Base-by-base conservation (phyloP, 2,797 vertebrate genomes). In the Fistularia tabacaria region DNA sequence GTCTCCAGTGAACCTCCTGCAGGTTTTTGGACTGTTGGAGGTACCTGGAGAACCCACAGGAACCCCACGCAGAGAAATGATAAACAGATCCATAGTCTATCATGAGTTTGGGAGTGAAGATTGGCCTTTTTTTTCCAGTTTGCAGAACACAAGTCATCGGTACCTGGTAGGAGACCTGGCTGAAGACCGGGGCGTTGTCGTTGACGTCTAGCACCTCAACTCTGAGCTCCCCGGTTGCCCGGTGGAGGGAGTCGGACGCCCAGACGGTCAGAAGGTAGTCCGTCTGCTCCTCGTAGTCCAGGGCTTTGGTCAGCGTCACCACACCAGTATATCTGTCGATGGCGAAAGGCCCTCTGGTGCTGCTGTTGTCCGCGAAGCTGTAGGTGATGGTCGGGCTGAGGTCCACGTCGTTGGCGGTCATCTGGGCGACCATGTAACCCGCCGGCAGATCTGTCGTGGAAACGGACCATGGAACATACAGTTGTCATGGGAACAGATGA, bases 121-220 rank as follows among this genome's bases (percentile, higher is more conserved):
- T 25, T 5, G 2, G 5, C 25, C 25, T 25, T 25, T 25, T 25
- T 25, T 25, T 25, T 25, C 25, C 25, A 25, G 36, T 9, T 38
- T 46, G 45, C 14, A 9, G 38, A 9, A 37, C 5, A n/a, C 13
- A 9, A 15, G 36, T 55, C 3, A 15, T 43, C n/a, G 15, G 55
- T 88, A 98, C 95, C 95, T 96, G 92, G 78, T 98, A 98, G 4
- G 69, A 91, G 67, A 92, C 88, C 74, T 91, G 81, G 54, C 85
- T 84, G 85, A 98, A 99, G 46, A 91, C 66, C 0, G 96, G 97
- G 48, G 92, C 81, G 1, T 97, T 97, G 85, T 99, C 95, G 51
- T 98, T 98, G 76, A 94, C 15, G 13, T 98, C 95, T 66, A 93
- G 66, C 71, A 98, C 86, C 44, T 66, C 78, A 76, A 98, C 71